A percentile compares a stretch with the other conserved stretches of the same genome.
Evolutionary conservation across 1,140 invertebrate species (phyloP).

Genomic region (Drosophila erecta): DNA sequence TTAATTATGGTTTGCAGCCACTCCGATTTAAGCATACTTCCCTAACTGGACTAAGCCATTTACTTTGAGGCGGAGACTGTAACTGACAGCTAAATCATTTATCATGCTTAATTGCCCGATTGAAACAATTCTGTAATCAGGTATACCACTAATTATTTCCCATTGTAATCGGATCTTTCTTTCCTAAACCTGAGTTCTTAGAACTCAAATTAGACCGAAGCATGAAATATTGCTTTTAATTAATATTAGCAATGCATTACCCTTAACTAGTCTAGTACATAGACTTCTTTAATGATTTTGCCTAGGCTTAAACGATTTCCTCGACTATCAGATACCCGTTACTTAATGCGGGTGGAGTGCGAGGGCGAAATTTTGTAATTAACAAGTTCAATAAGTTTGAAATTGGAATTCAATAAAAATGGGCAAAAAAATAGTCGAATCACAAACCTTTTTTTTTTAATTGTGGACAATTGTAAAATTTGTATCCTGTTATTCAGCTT

Average conservation of each 20-base stretch:
- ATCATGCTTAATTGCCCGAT: conserved; percentile 35
- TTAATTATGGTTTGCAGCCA: conserved; percentile 17
- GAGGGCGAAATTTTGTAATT: too few relatives aligned
- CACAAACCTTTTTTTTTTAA: too few relatives aligned
- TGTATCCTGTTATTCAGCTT: too few relatives aligned
- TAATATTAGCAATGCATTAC: neutral
- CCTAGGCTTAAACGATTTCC: too few relatives aligned
- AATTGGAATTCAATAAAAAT: too few relatives aligned
- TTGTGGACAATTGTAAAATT: too few relatives aligned
- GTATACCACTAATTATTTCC: conserved; percentile 17
- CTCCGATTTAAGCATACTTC: conserved; percentile 10
- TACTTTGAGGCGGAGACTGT: conserved; percentile 19
- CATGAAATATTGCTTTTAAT: neutral
- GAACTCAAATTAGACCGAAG: neutral
- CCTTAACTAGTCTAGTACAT: neutral
- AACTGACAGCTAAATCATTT: conserved; percentile 31
- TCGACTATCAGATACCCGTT: too few relatives aligned
- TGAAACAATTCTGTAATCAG: conserved; percentile 18
- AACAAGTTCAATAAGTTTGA: too few relatives aligned
- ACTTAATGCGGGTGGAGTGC: too few relatives aligned
- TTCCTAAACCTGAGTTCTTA: neutral
- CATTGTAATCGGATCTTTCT: conserved; percentile 2
- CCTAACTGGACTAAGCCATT: conserved; percentile 11
- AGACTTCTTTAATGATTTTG: conserved; percentile 5
- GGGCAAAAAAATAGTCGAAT: too few relatives aligned